Evolutionary conservation across 2,888 invertebrate genomes (phyloP), one percentile per base, ranked within the genome.

Genomic region (Embidobia sp.): DNA sequence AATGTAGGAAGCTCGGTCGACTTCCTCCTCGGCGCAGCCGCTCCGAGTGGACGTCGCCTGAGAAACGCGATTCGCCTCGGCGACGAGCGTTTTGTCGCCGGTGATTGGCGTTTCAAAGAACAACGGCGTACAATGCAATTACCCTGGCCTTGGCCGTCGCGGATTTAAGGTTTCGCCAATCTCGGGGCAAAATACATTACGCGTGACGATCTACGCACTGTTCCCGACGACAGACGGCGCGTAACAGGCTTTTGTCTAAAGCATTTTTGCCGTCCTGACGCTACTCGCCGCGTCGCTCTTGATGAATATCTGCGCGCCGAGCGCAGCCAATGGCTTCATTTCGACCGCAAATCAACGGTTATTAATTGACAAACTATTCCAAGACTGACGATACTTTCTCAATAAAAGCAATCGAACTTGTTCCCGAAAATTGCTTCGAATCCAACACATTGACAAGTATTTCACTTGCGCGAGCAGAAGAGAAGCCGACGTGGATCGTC

Each of bases 71-170:
- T 85, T 85, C 84, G 82, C 82, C 81, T 75, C 84, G 87, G 83
- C 84, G 87, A 88, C 87, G 87, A 88, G 84, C 88, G 85, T 88
- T 88, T 88, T 88, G 88, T 88, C 88, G 87, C 85, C 78, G 81
- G 87, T 88, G 88, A 88, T 88, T 88, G 88, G 88, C 88, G 83
- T 87, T 85, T 88, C 86, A 88, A 88, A 88, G 88, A 87, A 86
- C 87, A 86, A 85, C 86, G 84, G 85, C 86, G 87, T 86, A 88
- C 88, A 88, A 87, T 87, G 88, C 88, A 88, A 88, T 88, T 88
- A 88, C 88, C 88, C 85, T 81, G 85, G 82, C 83, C 85, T 84
- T 85, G 81, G 81, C 83, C 81, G 81, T 77, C 78, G 73, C 77
- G 80, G 77, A 70, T 77, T 77, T 74, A 70, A 79, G 74, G 79